Conservation (phyloP, 2,888 invertebrate species). For the Cheilosia vernalis region DNA sequence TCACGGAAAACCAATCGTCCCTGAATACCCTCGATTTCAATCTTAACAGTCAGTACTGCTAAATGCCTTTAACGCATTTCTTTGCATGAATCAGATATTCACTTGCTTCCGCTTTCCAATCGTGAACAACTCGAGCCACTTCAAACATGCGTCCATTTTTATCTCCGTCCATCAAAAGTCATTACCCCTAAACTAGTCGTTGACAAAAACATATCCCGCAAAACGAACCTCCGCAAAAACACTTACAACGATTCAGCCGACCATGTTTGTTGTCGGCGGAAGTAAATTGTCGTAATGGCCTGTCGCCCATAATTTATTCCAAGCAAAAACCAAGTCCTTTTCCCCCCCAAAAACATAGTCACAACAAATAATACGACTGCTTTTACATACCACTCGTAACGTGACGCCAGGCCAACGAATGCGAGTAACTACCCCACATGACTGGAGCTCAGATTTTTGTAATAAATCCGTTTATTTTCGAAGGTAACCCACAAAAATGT, state of each 20-base stretch:
- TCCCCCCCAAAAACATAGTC: neutral
- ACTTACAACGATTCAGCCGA: neutral
- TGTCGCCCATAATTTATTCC: constrained; percentile 1
- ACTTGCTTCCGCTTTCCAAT: neutral
- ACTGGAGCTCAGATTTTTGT: constrained; percentile 13
- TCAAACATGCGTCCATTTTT: too few relatives aligned
- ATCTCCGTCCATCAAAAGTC: too few relatives aligned
- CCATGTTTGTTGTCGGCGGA: neutral
- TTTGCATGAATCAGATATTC: neutral
- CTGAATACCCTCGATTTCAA: neutral
- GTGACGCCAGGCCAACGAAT: constrained; percentile 3
- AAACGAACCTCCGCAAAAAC: neutral
- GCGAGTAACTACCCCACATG: constrained; percentile 3
- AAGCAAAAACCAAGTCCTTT: neutral
- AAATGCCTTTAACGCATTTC: neutral
- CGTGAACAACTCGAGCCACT: neutral
- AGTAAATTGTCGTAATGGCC: constrained; percentile 2
- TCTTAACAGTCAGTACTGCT: neutral
- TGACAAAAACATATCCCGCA: neutral
- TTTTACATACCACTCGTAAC: neutral
- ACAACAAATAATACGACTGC: neutral
- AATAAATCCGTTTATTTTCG: constrained; percentile 55
- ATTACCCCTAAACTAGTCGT: too few relatives aligned
- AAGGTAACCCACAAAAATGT: constrained; percentile 44
- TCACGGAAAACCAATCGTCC: too few relatives aligned